A percentile compares a stretch with the other conserved stretches of the same genome.
Conservation (phyloP, 2,888 invertebrate species). For the Caenorhabditis wallacei region DNA sequence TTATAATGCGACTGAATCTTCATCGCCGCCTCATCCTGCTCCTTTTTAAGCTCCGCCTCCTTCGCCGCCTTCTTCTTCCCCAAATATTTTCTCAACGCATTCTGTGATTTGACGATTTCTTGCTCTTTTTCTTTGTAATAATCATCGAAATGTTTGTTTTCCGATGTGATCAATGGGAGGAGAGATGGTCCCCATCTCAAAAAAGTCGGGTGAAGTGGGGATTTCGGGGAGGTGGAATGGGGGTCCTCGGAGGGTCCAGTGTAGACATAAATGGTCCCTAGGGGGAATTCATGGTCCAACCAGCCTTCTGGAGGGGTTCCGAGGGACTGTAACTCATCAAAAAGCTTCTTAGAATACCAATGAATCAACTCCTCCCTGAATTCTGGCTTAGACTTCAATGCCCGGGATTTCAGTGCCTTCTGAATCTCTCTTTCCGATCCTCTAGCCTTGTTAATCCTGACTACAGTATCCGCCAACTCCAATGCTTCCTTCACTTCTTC, state of each 20-base stretch:
- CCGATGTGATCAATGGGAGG: constrained; percentile 4
- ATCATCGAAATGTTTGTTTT: constrained; percentile 65
- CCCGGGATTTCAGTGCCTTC: constrained; percentile 14
- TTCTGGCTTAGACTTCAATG: constrained; percentile 20
- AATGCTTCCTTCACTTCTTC: constrained; percentile 36
- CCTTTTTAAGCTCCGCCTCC: constrained; percentile 45
- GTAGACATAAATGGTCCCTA: constrained; percentile 52
- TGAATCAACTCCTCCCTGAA: constrained; percentile 57
- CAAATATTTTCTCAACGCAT: constrained; percentile 58
- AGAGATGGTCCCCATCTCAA: constrained; percentile 23
- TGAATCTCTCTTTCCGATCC: constrained; percentile 3
- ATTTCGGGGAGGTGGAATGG: background rate
- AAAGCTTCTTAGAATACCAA: constrained; percentile 65
- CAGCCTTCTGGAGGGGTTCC: constrained; percentile 28
- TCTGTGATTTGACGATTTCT: constrained; percentile 64
- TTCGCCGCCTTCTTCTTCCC: constrained; percentile 49
- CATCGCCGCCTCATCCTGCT: constrained; percentile 68
- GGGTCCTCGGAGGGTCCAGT: background rate
- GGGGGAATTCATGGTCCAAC: constrained; percentile 62
- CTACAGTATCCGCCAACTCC: constrained; percentile 34
- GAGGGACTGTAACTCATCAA: constrained; percentile 30
- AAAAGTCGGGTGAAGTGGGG: constrained; percentile 10
- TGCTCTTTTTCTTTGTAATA: constrained; percentile 69
- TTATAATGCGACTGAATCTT: constrained; percentile 73
- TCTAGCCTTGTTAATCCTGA: constrained; percentile 60